Evolutionary conservation across 2,797 vertebrate genomes (phyloP), one percentile per base, ranked within the genome.

Genomic region (Triplophysa bombifrons): DNA sequence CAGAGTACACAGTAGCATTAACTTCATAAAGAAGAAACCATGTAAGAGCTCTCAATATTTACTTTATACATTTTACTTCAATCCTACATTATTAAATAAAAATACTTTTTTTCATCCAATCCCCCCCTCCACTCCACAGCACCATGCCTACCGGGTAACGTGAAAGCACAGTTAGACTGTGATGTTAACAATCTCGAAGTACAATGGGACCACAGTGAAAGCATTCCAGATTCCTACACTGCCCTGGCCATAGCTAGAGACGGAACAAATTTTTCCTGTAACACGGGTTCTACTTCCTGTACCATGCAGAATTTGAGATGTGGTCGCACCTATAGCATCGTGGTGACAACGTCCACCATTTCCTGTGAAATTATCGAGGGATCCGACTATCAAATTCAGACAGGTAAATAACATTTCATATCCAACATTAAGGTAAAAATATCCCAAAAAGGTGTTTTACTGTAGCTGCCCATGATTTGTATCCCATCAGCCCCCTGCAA

Each of bases 281-380:
- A 85, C 80, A 84, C 90, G 38, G 19, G 19, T 0, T 64, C 13
- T 70, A 90, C 90, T 2, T 74, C 83, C 51, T 95, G 94, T 85
- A 80, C 80, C 76, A 92, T 95, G 79, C 3, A 3, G 11, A 79
- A 48, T 76, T 84, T 95, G 20, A 83, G 60, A 56, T 95, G 94
- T 66, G 94, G 94, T 75, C 75, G 90, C 63, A 85, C 58, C 25
- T 95, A 95, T 85, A 86, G 88, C 80, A 83, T 94, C 2, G 89
- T 89, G 0, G 88, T 95, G 68, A 93, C 89, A 0, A 87, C 90
- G 0, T 72, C 89, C 1, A 84, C 85, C 1, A 8, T 89, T 2
- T 19, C 87, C 51, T 94, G 93, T 16, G 86, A 83, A 5, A 67
- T 64, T 71, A 90, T 93, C 7, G 2, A 83, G 2, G 90, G 90